phyloP scores from a whole-genome alignment of 1,140 invertebrate species.

The Leguminivora glycinivorella region DNA sequence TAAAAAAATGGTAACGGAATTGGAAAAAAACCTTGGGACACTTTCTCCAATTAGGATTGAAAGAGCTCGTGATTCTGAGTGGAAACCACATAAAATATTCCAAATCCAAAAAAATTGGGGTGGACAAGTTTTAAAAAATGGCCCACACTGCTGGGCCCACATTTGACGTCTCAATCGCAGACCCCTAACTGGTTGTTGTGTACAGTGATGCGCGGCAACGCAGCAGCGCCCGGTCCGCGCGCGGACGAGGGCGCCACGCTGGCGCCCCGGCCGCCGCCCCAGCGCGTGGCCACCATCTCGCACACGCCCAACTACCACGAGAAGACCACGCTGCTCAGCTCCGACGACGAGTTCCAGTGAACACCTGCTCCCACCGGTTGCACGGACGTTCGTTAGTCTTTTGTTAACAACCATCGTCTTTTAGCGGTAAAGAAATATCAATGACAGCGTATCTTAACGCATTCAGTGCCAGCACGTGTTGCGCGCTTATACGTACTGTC shows the following conservation, averaged over 20 bases:
- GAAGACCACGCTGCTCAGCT: constrained; percentile 97
- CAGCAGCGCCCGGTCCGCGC: constrained; percentile 48
- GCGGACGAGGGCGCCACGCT: constrained; percentile 76
- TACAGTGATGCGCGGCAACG: constrained; percentile 57
- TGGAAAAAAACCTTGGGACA: too few relatives aligned
- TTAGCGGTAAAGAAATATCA: background rate
- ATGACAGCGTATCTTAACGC: too few relatives aligned
- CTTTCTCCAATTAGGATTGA: too few relatives aligned
- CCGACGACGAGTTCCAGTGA: constrained; percentile 97
- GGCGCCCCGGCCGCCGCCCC: constrained; percentile 80
- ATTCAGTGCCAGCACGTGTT: too few relatives aligned
- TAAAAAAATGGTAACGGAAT: too few relatives aligned
- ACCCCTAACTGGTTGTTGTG: background rate
- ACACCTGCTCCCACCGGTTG: constrained; percentile 24
- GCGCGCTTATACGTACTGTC: too few relatives aligned
- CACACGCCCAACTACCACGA: constrained; percentile 92
- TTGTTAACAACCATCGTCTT: background rate
- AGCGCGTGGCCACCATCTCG: constrained; percentile 86
- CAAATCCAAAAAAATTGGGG: too few relatives aligned
- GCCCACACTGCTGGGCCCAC: too few relatives aligned
- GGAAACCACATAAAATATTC: too few relatives aligned
- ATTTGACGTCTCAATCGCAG: too few relatives aligned
- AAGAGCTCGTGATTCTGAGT: too few relatives aligned
- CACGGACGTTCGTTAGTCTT: background rate
- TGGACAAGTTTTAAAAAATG: too few relatives aligned